Evolutionary conservation across 2,888 invertebrate genomes (phyloP), one percentile per base, ranked within the genome.

Genomic region (Andrena camellia): DNA sequence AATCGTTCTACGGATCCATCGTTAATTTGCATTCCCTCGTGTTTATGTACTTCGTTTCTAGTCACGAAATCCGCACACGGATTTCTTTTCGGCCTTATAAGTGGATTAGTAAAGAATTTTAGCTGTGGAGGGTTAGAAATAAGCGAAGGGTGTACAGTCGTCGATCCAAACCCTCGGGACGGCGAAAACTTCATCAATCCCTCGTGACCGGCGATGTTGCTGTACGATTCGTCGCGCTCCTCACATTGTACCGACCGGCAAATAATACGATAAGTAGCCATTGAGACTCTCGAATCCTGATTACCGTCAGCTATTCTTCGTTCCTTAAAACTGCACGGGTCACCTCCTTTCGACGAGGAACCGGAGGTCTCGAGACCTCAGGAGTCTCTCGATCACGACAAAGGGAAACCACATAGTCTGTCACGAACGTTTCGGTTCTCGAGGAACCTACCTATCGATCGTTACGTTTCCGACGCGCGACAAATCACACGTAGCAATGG

Each of bases 401-500:
- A 50, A 8, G 29, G 64, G 60, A 50, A 42, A 64, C 20, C 17
- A 64, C 62, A 59, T 42, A 81, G 59, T 72, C 71, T 71, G 78
- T 81, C 69, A 64, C 52, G 78, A 81, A 67, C 80, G 73, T 74
- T 78, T 81, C 64, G 81, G 71, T 78, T 88, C 70, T 54, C 79
- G 23, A 69, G 71, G 64, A 50, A 85, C 67, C 72, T 78, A 85
- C 67, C 72, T 78, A 62, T 73, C 76, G 83, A 89, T 84, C 83
- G 83, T 89, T 89, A 86, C 85, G 87, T 91, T 90, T 87, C 78
- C 84, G 52, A 83, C 62, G 67, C 76, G 76, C 84, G 84, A 79
- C 85, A 72, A 81, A 84, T 84, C 86, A 87, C 78, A 88, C 81
- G 85, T 90, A 92, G 90, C 90, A 90, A 80, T 88, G 90, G 89